Base-by-base conservation (phyloP, 1,140 invertebrate species). In the Ostrea denselamellosa region DNA sequence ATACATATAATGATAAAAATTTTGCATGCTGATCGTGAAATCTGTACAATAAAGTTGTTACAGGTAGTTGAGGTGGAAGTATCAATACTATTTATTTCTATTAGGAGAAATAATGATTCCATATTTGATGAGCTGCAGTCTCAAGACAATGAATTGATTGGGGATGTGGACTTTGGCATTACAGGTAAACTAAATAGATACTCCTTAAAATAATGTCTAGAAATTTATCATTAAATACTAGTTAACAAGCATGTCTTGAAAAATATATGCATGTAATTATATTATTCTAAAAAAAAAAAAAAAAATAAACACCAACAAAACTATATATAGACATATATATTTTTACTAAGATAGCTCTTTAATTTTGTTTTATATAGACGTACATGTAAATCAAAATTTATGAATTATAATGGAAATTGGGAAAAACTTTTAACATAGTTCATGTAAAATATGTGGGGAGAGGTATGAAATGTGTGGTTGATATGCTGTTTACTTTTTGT, bases 121-220 rank as follows among this genome's bases (percentile, higher is more conserved):
- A 93, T 94, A 89, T 94, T 92, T 92, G 93, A 93, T 87, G 93
- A 94, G 89, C 89, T 94, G n/a, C 88, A 92, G 4, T 89, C 91
- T 28, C 90, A 93, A 65, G 93, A 93, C 89, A 90, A 91, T 28
- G 93, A 94, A 82, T 90, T 93, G 71, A 92, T 94, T 77, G 93
- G 92, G n/a, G 94, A 94, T 85, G 91, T 95, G 10, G 94, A 95
- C 83, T 94, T 94, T 92, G 94, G 94, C 87, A 93, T 95, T 71
- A 94, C 94, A 90, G 94, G 94, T 95, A 92, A 77, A 28, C 12
- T 17, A 10, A 25, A 77, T 19, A 62, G 10, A 62, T 44, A 44
- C 5, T 44, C 34, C 34, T 2, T 2, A 44, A 44, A 44, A 44
- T 2, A 44, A 44, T 44, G 34, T 44, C 1, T 44, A 44, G 34